Evolutionary conservation across 2,888 invertebrate species (phyloP).

Genomic region (Sarcophaga carnaria): DNA sequence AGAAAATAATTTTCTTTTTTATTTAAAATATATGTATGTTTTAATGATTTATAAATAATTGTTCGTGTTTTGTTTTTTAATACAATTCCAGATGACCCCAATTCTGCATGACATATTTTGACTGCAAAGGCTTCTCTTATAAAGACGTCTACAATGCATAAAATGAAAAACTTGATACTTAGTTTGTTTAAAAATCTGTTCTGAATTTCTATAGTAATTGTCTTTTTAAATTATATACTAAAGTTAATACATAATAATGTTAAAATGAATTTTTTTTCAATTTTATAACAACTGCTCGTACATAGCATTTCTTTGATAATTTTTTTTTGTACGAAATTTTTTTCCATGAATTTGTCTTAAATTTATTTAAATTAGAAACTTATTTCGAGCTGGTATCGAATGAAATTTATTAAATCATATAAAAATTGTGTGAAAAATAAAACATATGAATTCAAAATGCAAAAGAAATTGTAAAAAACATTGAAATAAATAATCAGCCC

Average conservation of each 20-base stretch:
- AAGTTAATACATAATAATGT: too few species aligned
- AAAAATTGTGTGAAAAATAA: neutral
- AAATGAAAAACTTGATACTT: constrained; percentile 31
- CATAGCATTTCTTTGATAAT: too few species aligned
- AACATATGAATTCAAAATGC: neutral
- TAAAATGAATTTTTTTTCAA: neutral
- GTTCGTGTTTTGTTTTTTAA: constrained; percentile 10
- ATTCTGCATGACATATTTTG: constrained; percentile 76
- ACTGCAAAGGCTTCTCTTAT: constrained; percentile 30
- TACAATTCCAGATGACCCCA: constrained; percentile 75
- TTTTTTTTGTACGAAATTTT: too few species aligned
- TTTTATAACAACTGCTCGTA: neutral
- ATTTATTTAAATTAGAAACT: constrained; percentile 58
- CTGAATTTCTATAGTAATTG: constrained; percentile 42
- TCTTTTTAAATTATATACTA: constrained; percentile 4
- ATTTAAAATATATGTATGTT: neutral
- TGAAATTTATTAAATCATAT: constrained; percentile 52
- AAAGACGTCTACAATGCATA: constrained; percentile 52
- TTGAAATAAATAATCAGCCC: neutral
- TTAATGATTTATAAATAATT: neutral
- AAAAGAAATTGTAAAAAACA: neutral
- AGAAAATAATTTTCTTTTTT: constrained; percentile 7
- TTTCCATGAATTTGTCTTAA: constrained; percentile 40
- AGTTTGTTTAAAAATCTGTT: constrained; percentile 30
- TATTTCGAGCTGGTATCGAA: constrained; percentile 79